phyloP scores from a whole-genome alignment of 1,140 invertebrate species.

The Trichonephila inaurata region DNA sequence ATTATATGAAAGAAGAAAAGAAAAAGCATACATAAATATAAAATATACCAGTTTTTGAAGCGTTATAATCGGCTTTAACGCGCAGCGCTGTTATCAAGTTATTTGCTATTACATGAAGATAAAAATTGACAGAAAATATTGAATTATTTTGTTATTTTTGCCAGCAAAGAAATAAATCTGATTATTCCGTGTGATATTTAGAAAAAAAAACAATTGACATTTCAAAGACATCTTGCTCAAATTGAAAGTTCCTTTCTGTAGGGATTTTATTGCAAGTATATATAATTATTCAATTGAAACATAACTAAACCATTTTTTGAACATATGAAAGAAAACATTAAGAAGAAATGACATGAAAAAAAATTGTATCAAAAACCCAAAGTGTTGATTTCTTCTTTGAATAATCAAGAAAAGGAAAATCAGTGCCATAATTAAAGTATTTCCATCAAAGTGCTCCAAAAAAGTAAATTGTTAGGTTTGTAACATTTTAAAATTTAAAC shows the following conservation, averaged over 20 bases:
- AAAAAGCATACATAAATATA: too few species aligned
- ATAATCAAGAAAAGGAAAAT: not conserved
- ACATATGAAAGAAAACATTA: not conserved
- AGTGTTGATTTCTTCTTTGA: not conserved
- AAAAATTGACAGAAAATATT: too few species aligned
- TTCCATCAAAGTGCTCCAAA: not conserved
- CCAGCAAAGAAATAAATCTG: not conserved
- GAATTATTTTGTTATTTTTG: too few species aligned
- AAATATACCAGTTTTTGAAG: too few species aligned
- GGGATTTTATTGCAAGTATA: not conserved
- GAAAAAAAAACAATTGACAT: not conserved
- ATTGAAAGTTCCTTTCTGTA: not conserved
- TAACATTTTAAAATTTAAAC: not conserved
- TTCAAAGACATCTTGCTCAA: not conserved
- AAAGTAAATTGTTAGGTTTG: too few species aligned
- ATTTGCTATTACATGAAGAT: too few species aligned
- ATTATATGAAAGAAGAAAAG: too few species aligned
- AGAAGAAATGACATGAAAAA: not conserved
- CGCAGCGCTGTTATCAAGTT: too few species aligned
- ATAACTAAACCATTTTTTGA: too few species aligned
- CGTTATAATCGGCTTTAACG: too few species aligned
- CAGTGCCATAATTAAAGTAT: not conserved
- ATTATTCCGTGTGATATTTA: constrained; percentile 1
- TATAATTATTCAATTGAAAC: too few species aligned
- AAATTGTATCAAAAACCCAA: not conserved